A percentile compares a stretch with the other conserved stretches of the same genome.
These are phyloP conservation scores for Sinocyclocheilus anophthalmus DNA, from an alignment of 2,113 vertebrate genomes.

Conservation along the genomic window DNA sequence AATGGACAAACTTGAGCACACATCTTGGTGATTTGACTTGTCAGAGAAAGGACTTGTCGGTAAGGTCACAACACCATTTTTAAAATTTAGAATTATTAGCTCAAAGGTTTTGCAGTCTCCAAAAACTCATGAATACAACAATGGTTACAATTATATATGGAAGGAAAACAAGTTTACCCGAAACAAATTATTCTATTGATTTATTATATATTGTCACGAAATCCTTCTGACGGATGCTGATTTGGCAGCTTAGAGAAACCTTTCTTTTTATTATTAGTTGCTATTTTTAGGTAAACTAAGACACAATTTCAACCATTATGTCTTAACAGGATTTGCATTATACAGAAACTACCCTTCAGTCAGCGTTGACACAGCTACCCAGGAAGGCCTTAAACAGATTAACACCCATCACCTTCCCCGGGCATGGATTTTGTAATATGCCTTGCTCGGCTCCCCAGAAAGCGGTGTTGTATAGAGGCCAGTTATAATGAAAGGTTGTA, in stretches of 20 bases:
- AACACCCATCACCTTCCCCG: conserved; percentile 37
- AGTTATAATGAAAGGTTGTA: too few species aligned
- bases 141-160: too few species aligned
- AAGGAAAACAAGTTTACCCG: too few species aligned
- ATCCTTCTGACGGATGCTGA: not conserved
- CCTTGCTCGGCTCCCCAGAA: too few species aligned
- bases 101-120: not conserved
- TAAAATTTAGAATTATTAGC: not conserved
- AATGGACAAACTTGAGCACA: not conserved
- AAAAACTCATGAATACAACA: not conserved
- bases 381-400: not conserved
- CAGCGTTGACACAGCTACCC: conserved; percentile 15
- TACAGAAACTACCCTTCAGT: not conserved
- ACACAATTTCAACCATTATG: not conserved
- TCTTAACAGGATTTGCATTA: not conserved
- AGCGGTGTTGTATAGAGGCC: too few species aligned
- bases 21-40: conserved; percentile 4
- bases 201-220: not conserved
- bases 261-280: not conserved
- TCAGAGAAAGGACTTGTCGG: not conserved
- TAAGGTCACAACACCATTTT: not conserved
- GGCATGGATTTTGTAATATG: too few species aligned
- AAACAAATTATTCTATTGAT: too few species aligned
- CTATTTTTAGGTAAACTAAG: not conserved
- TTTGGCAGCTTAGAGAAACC: not conserved